Evolutionary conservation across 2,113 vertebrate genomes (phyloP).

Genomic region (Spilogale gracilis): DNA sequence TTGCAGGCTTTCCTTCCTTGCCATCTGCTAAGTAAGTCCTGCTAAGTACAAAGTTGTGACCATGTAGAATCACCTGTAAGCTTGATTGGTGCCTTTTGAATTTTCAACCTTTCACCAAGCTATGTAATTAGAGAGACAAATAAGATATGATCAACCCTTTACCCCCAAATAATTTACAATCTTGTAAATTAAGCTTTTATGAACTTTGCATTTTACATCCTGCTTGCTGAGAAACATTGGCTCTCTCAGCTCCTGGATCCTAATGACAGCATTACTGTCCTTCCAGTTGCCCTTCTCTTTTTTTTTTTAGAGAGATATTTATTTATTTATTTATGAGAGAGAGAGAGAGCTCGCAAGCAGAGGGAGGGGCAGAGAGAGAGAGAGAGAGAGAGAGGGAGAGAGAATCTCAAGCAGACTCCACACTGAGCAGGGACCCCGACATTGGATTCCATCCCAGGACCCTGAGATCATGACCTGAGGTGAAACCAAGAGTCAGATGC

Average conservation of each 20-base stretch:
- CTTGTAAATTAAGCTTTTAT: slow-evolving; percentile 10
- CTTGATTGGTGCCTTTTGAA: not conserved
- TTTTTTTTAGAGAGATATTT: not conserved
- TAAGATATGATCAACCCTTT: not conserved
- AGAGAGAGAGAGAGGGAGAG: not conserved
- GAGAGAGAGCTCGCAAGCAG: not conserved
- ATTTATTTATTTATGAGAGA: not conserved
- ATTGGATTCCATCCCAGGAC: not conserved
- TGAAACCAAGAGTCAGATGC: not conserved
- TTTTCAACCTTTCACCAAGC: slow-evolving; percentile 37
- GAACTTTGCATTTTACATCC: slow-evolving; percentile 46
- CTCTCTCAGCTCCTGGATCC: not conserved
- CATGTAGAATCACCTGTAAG: not conserved
- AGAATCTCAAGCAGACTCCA: not conserved
- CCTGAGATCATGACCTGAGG: not conserved
- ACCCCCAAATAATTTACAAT: not conserved
- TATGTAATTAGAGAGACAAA: slow-evolving; percentile 11
- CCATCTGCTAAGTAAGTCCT: slow-evolving; percentile 39
- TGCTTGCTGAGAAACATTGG: slow-evolving; percentile 16
- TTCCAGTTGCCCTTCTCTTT: not conserved
- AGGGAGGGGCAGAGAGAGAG: not conserved
- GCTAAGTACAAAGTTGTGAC: not conserved
- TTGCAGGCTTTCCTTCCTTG: slow-evolving; percentile 50
- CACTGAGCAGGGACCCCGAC: not conserved
- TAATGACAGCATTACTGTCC: not conserved